Evolutionary conservation across 1,140 invertebrate genomes (phyloP).

Genomic region (Meloidogyne hapla): DNA sequence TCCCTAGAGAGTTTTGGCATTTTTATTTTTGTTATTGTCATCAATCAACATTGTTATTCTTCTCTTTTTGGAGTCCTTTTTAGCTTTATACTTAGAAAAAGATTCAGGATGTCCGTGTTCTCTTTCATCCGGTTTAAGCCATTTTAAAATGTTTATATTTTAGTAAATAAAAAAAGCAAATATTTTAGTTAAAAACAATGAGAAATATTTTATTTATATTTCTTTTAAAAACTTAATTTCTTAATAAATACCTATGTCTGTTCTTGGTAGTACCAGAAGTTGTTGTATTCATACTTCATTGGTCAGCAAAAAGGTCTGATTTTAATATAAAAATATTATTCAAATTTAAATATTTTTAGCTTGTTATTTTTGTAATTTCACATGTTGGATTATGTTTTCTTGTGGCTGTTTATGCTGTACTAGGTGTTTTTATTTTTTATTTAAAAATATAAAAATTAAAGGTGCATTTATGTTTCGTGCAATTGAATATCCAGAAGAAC

Average conservation of each 20-base stretch:
- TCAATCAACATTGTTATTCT: slow-evolving; percentile 5
- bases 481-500: slow-evolving; percentile 69
- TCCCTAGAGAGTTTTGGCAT: neutral
- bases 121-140: neutral
- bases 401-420: slow-evolving; percentile 87
- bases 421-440: slow-evolving; percentile 67
- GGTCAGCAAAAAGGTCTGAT: slow-evolving; percentile 19
- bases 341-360: slow-evolving; percentile 25
- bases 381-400: slow-evolving; percentile 87
- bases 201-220: no score
- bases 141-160: neutral
- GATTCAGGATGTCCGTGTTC: neutral
- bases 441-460: neutral
- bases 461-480: slow-evolving; percentile 83
- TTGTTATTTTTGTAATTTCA: slow-evolving; percentile 59
- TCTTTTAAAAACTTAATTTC: neutral
- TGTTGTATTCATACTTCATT: slow-evolving; percentile 27
- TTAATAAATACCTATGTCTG: neutral
- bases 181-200: neutral
- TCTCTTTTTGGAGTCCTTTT: neutral
- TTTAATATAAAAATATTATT: no score
- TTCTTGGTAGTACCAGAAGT: slow-evolving; percentile 4
- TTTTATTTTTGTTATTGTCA: neutral
- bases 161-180: neutral
- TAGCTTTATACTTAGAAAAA: neutral